Base-by-base conservation (phyloP, 2,113 vertebrate genomes). In the Lota lota region DNA sequence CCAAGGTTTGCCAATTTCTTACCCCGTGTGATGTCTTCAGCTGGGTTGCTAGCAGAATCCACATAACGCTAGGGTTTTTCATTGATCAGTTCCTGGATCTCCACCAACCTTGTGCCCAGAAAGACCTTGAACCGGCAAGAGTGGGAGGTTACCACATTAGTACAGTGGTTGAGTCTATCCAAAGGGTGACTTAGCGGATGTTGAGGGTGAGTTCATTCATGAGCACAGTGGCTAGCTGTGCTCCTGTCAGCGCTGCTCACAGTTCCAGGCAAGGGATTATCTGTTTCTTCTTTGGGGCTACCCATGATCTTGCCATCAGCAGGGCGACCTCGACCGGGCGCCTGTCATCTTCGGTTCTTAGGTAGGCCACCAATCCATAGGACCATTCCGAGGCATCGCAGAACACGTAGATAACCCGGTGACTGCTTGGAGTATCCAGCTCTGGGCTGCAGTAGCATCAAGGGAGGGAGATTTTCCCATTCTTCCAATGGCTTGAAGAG, bases 11-110 rank as follows among this genome's bases (percentile, higher is more conserved):
- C n/a, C 7, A 72, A 19, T 5, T 21, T 33, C 11, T 64, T 69
- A 1, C 73, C 79, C 0, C 12, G 2, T 0, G 67, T 77, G 17
- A 84, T 63, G 15, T 79, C 50, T 4, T 84, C 79, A 0, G 63
- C 63, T 24, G 63, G 63, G 20, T 80, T 78, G 1, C 21, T 15
- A 0, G 1, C 16, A 0, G 64, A 65, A 2, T 56, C n/a, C 2
- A 79, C 17, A 28, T 77, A 77, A 1, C 22, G 33, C 66, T 68
- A 75, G 7, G 28, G 14, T 16, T 22, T 6, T 4, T 8, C 3
- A 2, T 66, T 14, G 0, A 63, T 62, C 6, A 70, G 15, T 7
- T 68, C 72, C 40, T 78, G 68, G 16, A 78, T 79, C 19, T 71
- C 65, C 14, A 61, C 16, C 2, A 81, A 56, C 17, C 62, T 11